Base-by-base conservation (phyloP, 2,113 vertebrate genomes). In the Labrus mixtus region DNA sequence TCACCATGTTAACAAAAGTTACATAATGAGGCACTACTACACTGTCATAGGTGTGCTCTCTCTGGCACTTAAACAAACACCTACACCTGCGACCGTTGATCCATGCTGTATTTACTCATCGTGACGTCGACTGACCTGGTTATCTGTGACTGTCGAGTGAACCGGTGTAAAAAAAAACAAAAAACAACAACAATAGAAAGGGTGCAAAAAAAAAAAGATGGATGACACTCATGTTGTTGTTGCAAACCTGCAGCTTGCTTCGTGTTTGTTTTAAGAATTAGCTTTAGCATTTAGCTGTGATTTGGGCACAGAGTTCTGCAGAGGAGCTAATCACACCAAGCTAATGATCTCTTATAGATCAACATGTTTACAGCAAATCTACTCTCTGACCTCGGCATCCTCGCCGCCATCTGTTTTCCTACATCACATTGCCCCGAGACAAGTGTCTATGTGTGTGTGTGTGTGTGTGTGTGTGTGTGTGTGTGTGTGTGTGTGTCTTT, bases 261-360 rank as follows among this genome's bases (percentile, higher is more conserved):
- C 19, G 61, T 58, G 73, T 67, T 51, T 45, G 68, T 46, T 46
- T 73, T 68, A 66, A 59, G 62, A 43, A 12, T 76, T 45, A 60
- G 67, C 39, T 41, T 41, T 11, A 41, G 19, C 46, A 48, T 16
- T 17, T 48, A 2, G 46, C 63, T 12, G 69, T n/a, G 66, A 73
- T 73, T 82, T 84, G 69, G 74, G 81, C 76, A 54, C 60, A 17
- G 62, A 57, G 25, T 41, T 56, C 77, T 41, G 60, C 74, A 54
- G 77, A 67, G 68, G 29, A 76, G 66, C 83, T 85, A 80, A 83
- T 90, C 74, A 53, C 87, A 79, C 71, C 29, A 64, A 41, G 77
- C 70, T 89, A 92, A 90, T 89, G 85, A 79, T 91, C 80, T 80
- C 76, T 87, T 89, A 86, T 79, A 77, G 82, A 90, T 85, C 85